These are phyloP conservation scores for Eutrigla gurnardus DNA, from an alignment of 2,797 vertebrate species.

Conservation along the genomic window DNA sequence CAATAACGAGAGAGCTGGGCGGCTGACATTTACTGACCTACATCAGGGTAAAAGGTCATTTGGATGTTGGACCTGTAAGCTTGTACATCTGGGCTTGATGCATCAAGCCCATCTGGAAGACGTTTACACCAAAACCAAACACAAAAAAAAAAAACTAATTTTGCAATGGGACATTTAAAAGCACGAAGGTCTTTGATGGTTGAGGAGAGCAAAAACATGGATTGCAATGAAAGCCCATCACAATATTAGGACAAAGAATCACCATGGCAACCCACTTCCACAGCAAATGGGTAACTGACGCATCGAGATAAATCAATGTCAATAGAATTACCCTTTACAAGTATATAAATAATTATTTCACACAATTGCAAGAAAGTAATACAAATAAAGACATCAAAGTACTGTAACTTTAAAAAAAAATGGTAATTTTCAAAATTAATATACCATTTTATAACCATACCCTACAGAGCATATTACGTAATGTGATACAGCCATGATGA, in stretches of 20 bases:
- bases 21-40: slow-evolving; percentile 54
- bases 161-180: slow-evolving; percentile 48
- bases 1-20: slow-evolving; percentile 34
- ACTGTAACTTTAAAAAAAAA: slow-evolving; percentile 8
- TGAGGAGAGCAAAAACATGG: slow-evolving; percentile 55
- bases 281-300: slow-evolving; percentile 37
- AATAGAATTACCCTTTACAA: slow-evolving; percentile 37
- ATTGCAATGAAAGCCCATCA: slow-evolving; percentile 62
- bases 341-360: slow-evolving; percentile 33
- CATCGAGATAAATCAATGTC: slow-evolving; percentile 47
- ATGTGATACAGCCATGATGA: slow-evolving; percentile 10
- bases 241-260: slow-evolving; percentile 61
- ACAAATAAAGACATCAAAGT: slow-evolving; percentile 15
- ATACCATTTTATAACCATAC: too few relatives aligned
- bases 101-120: slow-evolving; percentile 65
- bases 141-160: slow-evolving; percentile 40
- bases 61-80: slow-evolving; percentile 60
- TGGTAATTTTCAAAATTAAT: too few relatives aligned
- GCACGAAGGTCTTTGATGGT: slow-evolving; percentile 68
- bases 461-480: slow-evolving; percentile 7
- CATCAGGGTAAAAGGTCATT: slow-evolving; percentile 59
- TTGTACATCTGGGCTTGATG: slow-evolving; percentile 65
- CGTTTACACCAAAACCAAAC: slow-evolving; percentile 61
- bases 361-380: slow-evolving; percentile 2
- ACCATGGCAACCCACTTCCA: slow-evolving; percentile 61